Base-by-base conservation (phyloP, 2,113 vertebrate species). In the Odobenus rosmarus region DNA sequence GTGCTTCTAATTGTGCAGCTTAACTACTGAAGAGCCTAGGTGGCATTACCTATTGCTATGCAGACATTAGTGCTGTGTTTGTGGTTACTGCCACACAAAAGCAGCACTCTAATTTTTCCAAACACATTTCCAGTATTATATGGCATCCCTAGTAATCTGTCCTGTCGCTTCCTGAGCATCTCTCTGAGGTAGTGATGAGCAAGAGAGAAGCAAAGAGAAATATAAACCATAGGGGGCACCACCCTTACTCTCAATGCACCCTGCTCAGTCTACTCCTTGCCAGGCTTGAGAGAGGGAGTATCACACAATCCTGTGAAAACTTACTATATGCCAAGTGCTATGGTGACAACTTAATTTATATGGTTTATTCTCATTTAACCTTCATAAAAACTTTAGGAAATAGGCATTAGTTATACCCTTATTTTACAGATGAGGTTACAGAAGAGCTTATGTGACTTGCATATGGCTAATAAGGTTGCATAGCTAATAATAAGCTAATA, bases 201-300 rank as follows among this genome's bases (percentile, higher is more conserved):
- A 86, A 93, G 55, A 90, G 49, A 86, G 57, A 93, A 96, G 24
- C 13, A 96, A 97, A 93, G 53, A 23, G 80, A 95, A 96, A 85
- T 49, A 71, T 7, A 84, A 69, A 92, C 31, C 46, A 12, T n/a
- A 84, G 49, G 8, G 24, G 5, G 16, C 1, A 1, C 28, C 8
- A 39, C 81, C 49, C 14, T 92, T 79, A 39, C 3, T 85, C 8
- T 74, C 62, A 18, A 2, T 86, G 15, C 14, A 74, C 28, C n/a
- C 51, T 67, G 21, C 46, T 79, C 26, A 21, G 72, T 33, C 53
- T 84, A 11, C 28, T 62, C 15, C 36, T 15, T 81, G n/a, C 49
- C 76, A 53, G 18, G 7, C 28, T 93, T 93, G 89, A 96, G 86
- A 91, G 42, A 46, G 5, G 46, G 36, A 59, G 4, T 76, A 42